A percentile compares a stretch with the other conserved stretches of the same genome.
These are phyloP conservation scores for Chromobotia macracanthus DNA, from an alignment of 2,797 vertebrate genomes.

Conservation along the genomic window DNA sequence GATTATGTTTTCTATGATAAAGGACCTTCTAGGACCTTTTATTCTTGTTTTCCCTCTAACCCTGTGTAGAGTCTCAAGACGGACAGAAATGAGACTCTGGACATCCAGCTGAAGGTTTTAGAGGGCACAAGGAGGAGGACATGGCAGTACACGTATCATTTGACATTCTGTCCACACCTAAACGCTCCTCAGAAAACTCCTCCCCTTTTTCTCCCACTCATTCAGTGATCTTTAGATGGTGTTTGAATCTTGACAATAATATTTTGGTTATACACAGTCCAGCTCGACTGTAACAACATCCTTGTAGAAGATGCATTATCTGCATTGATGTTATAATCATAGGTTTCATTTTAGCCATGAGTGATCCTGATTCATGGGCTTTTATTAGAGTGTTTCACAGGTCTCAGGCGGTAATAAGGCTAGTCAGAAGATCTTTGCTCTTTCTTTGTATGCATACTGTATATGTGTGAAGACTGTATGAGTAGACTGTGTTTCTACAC, in stretches of 20 bases:
- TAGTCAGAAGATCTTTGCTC: slow-evolving; percentile 30
- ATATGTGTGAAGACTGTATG: no score
- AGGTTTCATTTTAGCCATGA: slow-evolving; percentile 41
- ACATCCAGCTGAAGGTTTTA: slow-evolving; percentile 98
- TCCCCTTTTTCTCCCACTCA: not conserved
- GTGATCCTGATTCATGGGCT: slow-evolving; percentile 8
- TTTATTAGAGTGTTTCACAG: slow-evolving; percentile 36
- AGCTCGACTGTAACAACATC: slow-evolving; percentile 31
- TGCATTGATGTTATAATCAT: slow-evolving; percentile 44
- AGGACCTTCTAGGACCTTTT: not conserved
- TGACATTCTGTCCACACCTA: slow-evolving; percentile 33
- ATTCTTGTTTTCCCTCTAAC: not conserved
- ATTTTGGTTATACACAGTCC: slow-evolving; percentile 31
- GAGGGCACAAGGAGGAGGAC: slow-evolving; percentile 96
- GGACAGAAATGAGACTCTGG: slow-evolving; percentile 90
- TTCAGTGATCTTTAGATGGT: slow-evolving; percentile 14
- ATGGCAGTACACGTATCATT: slow-evolving; percentile 72
- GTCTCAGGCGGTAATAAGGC: slow-evolving; percentile 4
- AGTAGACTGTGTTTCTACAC: no score
- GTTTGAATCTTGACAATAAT: slow-evolving; percentile 47
- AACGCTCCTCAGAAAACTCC: slow-evolving; percentile 9
- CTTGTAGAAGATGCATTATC: not conserved
- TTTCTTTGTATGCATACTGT: not conserved
- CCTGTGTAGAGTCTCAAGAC: slow-evolving; percentile 79
- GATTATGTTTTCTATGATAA: not conserved